Conservation (phyloP, 2,888 invertebrate genomes). For the Andrena bucephala region DNA sequence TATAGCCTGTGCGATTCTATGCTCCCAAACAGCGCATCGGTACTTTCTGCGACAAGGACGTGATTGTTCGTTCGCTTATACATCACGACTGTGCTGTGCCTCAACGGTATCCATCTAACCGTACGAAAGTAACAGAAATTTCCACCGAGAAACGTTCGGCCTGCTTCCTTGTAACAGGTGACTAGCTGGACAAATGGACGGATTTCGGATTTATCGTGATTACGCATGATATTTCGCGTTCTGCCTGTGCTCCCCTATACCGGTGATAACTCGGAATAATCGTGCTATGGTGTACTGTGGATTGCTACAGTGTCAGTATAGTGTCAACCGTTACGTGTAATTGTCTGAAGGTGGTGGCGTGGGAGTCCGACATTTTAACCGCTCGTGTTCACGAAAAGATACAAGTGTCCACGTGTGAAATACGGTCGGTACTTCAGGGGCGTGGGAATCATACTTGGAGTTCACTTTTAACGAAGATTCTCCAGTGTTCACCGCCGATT, state of each 20-base stretch:
- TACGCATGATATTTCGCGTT: constrained; percentile 37
- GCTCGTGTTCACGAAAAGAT: constrained; percentile 60
- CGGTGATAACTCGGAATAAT: constrained; percentile 36
- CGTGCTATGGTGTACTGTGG: constrained; percentile 40
- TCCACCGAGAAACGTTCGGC: constrained; percentile 7
- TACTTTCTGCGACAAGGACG: neutral
- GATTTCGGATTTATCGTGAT: constrained; percentile 42
- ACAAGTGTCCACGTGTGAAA: constrained; percentile 76
- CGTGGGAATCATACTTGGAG: constrained; percentile 38
- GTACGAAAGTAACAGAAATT: constrained; percentile 23
- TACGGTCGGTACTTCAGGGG: constrained; percentile 54
- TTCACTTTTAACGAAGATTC: constrained; percentile 10
- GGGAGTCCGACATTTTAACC: constrained; percentile 70
- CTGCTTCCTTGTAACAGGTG: constrained; percentile 41
- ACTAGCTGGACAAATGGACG: constrained; percentile 35
- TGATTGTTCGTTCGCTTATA: constrained; percentile 2
- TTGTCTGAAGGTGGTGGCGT: constrained; percentile 58
- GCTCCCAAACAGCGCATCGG: neutral
- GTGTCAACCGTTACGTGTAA: constrained; percentile 60
- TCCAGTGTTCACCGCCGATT: constrained; percentile 23
- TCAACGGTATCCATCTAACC: constrained; percentile 4
- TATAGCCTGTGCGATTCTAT: constrained; percentile 1
- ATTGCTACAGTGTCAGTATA: constrained; percentile 47
- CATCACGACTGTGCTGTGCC: constrained; percentile 19
- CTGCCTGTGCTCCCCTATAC: constrained; percentile 19